Evolutionary conservation across 1,140 invertebrate species (phyloP).

Genomic region (Aphelinus atriplicis): DNA sequence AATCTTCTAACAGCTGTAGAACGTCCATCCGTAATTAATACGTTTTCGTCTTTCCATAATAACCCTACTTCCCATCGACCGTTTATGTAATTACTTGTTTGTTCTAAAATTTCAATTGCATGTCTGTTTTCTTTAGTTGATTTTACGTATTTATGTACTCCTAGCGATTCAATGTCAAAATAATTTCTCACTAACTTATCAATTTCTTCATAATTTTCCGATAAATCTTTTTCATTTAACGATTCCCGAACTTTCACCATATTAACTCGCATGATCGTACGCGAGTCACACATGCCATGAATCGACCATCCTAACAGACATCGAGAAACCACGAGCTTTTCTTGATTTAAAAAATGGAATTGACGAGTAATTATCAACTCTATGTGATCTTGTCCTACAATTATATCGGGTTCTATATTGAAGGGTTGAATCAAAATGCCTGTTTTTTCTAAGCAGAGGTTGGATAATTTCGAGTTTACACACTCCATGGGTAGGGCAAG

Average conservation of each 20-base stretch:
- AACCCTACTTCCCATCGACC: slow-evolving; percentile 38
- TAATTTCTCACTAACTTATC: slow-evolving; percentile 7
- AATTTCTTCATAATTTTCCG: background rate
- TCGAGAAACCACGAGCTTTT: background rate
- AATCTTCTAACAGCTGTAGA: slow-evolving; percentile 13
- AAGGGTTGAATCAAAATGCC: background rate
- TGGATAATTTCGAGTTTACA: background rate
- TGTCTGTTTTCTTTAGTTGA: background rate
- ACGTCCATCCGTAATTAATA: background rate
- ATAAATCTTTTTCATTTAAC: background rate
- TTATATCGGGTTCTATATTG: background rate
- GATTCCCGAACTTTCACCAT: background rate
- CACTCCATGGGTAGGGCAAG: background rate
- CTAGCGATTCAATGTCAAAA: slow-evolving; percentile 9
- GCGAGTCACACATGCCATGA: background rate
- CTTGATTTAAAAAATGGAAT: background rate
- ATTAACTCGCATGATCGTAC: background rate
- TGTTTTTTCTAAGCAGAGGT: background rate
- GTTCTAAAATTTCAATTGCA: slow-evolving; percentile 11
- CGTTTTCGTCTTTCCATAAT: slow-evolving; percentile 27
- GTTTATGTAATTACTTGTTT: background rate
- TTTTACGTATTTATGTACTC: background rate
- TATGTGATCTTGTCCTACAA: slow-evolving; percentile 13
- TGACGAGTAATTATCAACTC: slow-evolving; percentile 1
- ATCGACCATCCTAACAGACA: slow-evolving; percentile 12